Percentiles rank a stretch among this genome's conserved stretches.
phyloP scores from a whole-genome alignment of 2,888 invertebrate genomes.

The Lycophotia porphyrea region DNA sequence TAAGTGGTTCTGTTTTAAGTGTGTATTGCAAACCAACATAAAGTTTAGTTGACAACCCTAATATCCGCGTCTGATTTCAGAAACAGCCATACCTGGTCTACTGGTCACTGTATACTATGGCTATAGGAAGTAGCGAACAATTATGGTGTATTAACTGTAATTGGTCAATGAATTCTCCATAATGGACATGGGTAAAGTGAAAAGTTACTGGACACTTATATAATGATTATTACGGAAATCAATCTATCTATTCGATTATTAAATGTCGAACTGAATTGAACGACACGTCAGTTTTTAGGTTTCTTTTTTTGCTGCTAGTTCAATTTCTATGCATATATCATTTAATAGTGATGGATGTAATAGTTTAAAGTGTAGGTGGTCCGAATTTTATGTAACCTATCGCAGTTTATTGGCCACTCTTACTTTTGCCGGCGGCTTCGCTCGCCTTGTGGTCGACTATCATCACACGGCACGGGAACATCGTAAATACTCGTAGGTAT shows the following conservation, averaged over 20 bases:
- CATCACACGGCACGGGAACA: too few relatives aligned
- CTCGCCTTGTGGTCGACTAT: background rate
- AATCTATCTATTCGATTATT: constrained; percentile 37
- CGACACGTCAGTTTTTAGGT: background rate
- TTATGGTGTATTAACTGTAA: constrained; percentile 60
- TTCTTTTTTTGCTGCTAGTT: background rate
- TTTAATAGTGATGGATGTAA: constrained; percentile 1
- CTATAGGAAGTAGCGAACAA: constrained; percentile 48
- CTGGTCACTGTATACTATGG: constrained; percentile 3
- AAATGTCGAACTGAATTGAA: constrained; percentile 19
- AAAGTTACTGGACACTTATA: constrained; percentile 50
- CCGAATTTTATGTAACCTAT: background rate
- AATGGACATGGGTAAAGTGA: constrained; percentile 50
- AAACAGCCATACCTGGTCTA: background rate
- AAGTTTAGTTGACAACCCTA: background rate
- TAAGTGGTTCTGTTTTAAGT: background rate
- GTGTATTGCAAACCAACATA: background rate
- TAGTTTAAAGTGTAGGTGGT: background rate
- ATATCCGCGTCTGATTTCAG: background rate
- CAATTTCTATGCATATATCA: background rate
- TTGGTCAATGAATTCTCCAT: constrained; percentile 59
- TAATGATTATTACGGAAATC: constrained; percentile 35
- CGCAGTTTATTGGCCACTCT: background rate
- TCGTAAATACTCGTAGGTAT: too few relatives aligned
- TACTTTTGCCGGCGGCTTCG: background rate